Conservation (phyloP, 2,797 vertebrate species). For the Margarornis squamiger region DNA sequence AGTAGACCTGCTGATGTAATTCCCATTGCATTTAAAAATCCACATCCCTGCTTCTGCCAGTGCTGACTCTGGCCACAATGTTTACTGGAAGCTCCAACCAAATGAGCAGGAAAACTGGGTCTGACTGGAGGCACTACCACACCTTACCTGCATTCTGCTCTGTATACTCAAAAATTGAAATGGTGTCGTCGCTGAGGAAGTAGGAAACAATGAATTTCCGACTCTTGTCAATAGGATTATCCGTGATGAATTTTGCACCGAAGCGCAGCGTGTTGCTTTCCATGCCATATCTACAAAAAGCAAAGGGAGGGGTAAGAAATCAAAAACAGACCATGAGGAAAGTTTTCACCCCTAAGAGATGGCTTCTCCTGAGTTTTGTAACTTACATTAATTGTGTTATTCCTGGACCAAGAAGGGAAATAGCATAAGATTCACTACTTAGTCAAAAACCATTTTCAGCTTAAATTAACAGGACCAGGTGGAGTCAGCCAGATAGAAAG, state of each 20-base stretch:
- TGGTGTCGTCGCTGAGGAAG: constrained; percentile 86
- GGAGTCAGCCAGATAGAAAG: not conserved
- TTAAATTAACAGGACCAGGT: constrained; percentile 4
- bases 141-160: constrained; percentile 86
- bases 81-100: not conserved
- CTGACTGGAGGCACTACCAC: not conserved
- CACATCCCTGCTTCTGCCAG: not conserved
- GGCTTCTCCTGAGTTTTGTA: not conserved
- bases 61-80: not conserved
- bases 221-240: constrained; percentile 70
- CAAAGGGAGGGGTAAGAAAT: constrained; percentile 16
- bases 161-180: constrained; percentile 83
- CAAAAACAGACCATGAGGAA: not conserved
- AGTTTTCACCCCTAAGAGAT: not conserved
- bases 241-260: constrained; percentile 79
- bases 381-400: not conserved
- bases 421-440: not conserved
- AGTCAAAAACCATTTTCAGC: not conserved
- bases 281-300: constrained; percentile 75
- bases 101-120: not conserved
- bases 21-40: not conserved
- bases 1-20: not conserved
- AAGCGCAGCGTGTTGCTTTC: constrained; percentile 84
- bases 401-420: not conserved
- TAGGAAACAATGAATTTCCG: constrained; percentile 86